Evolutionary conservation across 2,113 vertebrate genomes (phyloP).

Genomic region (Cebidichthys violaceus): DNA sequence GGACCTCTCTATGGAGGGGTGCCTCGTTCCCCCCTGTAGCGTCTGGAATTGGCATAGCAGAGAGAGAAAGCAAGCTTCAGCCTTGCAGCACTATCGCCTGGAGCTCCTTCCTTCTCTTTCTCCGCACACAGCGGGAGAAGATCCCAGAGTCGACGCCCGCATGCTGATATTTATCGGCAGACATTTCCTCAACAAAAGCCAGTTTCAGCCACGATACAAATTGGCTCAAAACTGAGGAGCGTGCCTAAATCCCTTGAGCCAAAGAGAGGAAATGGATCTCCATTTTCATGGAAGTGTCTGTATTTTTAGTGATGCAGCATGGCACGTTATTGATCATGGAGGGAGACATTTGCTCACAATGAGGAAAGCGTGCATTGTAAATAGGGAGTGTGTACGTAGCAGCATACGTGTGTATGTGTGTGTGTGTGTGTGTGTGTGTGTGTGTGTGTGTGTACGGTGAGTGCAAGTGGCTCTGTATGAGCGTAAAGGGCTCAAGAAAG

Average conservation of each 20-base stretch:
- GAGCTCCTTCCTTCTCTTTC: constrained; percentile 35
- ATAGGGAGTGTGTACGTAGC: constrained; percentile 31
- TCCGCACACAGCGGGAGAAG: constrained; percentile 45
- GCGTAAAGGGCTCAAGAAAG: constrained; percentile 49
- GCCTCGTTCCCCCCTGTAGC: constrained; percentile 19
- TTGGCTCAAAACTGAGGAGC: constrained; percentile 35
- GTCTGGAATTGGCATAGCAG: constrained; percentile 43
- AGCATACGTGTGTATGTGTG: constrained; percentile 33
- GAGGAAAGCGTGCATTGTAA: constrained; percentile 2
- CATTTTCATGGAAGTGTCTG: neutral
- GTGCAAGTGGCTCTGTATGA: constrained; percentile 29
- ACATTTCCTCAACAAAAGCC: constrained; percentile 51
- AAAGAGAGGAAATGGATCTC: constrained; percentile 38
- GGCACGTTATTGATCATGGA: constrained; percentile 46
- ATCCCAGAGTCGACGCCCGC: constrained; percentile 32
- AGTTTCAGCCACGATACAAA: constrained; percentile 52
- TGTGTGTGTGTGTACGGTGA: constrained; percentile 8
- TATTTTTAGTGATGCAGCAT: constrained; percentile 23
- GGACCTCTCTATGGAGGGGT: constrained; percentile 11
- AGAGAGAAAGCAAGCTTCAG: constrained; percentile 31
- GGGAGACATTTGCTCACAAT: constrained; percentile 27
- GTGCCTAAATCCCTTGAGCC: constrained; percentile 24
- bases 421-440: neutral
- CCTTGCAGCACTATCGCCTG: constrained; percentile 33
- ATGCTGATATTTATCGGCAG: constrained; percentile 55